A percentile compares a stretch with the other conserved stretches of the same genome.
Conservation (phyloP, 1,140 invertebrate genomes). For the Panulirus ornatus region DNA sequence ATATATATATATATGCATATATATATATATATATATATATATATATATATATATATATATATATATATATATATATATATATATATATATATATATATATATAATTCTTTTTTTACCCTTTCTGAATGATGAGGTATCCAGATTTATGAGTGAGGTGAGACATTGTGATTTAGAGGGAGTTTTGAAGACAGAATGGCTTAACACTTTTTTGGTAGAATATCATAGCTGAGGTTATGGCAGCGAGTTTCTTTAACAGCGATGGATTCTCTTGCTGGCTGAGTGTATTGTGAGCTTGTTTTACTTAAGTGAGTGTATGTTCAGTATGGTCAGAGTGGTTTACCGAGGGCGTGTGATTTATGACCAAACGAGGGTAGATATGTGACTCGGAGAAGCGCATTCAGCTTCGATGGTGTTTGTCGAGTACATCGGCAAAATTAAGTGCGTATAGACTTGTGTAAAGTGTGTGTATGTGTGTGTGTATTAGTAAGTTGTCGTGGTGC, state of each 20-base stretch:
- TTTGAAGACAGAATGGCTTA: background rate
- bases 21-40: background rate
- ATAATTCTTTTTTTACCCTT: background rate
- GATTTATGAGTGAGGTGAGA: background rate
- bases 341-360: background rate
- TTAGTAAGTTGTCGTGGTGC: background rate
- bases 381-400: background rate
- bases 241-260: background rate
- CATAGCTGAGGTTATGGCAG: background rate
- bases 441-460: background rate
- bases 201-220: background rate
- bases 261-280: background rate
- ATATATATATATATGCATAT: background rate
- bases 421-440: background rate
- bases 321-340: background rate
- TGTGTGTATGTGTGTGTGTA: background rate
- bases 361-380: background rate
- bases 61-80: background rate
- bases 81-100: background rate
- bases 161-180: background rate
- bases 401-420: background rate
- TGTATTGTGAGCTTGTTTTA: background rate
- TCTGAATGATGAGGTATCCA: background rate
- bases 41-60: background rate
- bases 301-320: background rate